phyloP scores from a whole-genome alignment of 1,140 invertebrate genomes.

The Adoxophyes honmai region DNA sequence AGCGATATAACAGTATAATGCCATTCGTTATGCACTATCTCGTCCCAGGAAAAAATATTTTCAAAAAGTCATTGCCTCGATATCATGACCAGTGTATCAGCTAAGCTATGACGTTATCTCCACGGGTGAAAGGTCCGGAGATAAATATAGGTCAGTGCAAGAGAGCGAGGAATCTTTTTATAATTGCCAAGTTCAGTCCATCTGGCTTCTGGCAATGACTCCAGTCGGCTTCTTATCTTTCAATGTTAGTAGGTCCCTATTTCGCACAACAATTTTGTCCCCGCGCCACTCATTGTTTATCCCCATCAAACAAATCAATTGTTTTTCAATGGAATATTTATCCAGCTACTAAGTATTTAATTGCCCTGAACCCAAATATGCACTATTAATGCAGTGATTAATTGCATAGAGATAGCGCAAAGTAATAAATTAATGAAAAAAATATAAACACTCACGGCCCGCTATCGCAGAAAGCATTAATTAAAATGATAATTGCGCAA shows the following conservation, averaged over 20 bases:
- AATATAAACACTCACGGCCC: slow-evolving; percentile 24
- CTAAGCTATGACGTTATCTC: slow-evolving; percentile 49
- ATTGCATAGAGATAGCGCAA: slow-evolving; percentile 27
- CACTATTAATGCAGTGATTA: slow-evolving; percentile 30
- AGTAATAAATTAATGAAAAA: slow-evolving; percentile 38
- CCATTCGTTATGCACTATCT: slow-evolving; percentile 33
- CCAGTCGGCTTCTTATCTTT: neutral
- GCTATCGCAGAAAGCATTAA: slow-evolving; percentile 34
- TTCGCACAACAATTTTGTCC: neutral
- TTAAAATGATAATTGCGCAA: slow-evolving; percentile 26
- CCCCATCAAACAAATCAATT: slow-evolving; percentile 15
- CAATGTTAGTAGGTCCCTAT: slow-evolving; percentile 12
- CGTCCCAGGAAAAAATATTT: slow-evolving; percentile 46
- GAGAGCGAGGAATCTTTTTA: slow-evolving; percentile 36
- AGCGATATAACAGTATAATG: slow-evolving; percentile 15
- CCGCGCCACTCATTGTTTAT: neutral
- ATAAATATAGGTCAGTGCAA: slow-evolving; percentile 68
- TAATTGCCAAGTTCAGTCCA: slow-evolving; percentile 61
- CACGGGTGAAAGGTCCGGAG: slow-evolving; percentile 52
- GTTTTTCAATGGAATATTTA: slow-evolving; percentile 19
- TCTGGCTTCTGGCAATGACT: neutral
- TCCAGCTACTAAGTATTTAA: slow-evolving; percentile 31
- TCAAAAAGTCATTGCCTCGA: slow-evolving; percentile 59
- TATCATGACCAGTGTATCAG: slow-evolving; percentile 55
- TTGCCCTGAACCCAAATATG: slow-evolving; percentile 33